phyloP scores from a whole-genome alignment of 2,888 invertebrate genomes.

The Mamestra brassicae region DNA sequence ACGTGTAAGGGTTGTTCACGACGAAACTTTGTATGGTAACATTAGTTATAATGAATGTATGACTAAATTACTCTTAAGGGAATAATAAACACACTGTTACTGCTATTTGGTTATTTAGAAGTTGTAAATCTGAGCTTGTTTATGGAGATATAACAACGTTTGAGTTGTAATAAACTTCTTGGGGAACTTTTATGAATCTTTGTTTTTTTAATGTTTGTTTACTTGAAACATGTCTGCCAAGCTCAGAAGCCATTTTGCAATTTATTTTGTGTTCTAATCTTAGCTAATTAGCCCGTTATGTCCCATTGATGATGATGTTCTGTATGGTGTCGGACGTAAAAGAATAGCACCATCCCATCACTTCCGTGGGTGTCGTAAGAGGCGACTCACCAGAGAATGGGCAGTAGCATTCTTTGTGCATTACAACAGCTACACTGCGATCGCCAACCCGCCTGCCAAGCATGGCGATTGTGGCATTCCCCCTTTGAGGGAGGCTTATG shows the following conservation, averaged over 20 bases:
- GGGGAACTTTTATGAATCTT: not conserved
- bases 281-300: too few species aligned
- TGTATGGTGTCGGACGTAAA: too few species aligned
- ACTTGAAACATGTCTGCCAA: not conserved
- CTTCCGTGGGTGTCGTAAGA: too few species aligned
- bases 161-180: conserved; percentile 31
- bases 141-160: conserved; percentile 34
- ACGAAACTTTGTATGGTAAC: conserved; percentile 40
- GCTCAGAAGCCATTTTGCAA: not conserved
- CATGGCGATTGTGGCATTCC: too few species aligned
- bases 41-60: conserved; percentile 47
- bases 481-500: too few species aligned
- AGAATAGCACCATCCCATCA: too few species aligned
- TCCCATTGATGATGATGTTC: too few species aligned
- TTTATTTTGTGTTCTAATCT: too few species aligned
- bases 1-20: conserved; percentile 8
- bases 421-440: too few species aligned
- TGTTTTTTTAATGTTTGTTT: not conserved
- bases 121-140: conserved; percentile 44
- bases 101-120: conserved; percentile 36
- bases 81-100: conserved; percentile 38
- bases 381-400: too few species aligned
- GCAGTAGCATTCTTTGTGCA: too few species aligned
- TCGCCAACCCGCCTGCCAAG: too few species aligned
- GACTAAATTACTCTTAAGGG: conserved; percentile 44